Evolutionary conservation across 2,888 invertebrate genomes (phyloP).

Genomic region (Parnassius orleans): DNA sequence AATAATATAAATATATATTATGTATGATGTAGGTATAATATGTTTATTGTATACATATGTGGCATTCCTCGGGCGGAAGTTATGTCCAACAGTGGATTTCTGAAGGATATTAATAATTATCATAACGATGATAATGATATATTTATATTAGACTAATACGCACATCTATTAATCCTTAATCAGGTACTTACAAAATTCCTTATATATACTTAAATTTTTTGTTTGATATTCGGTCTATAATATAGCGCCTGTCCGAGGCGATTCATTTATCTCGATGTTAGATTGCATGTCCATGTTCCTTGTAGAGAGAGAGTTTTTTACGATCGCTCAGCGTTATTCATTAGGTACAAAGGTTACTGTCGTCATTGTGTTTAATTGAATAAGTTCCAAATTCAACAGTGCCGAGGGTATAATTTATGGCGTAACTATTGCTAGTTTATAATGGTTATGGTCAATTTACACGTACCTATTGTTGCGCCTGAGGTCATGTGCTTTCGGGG

Average conservation of each 20-base stretch:
- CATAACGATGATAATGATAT: too few species aligned
- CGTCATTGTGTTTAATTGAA: constrained; percentile 47
- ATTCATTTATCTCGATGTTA: constrained; percentile 59
- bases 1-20: too few species aligned
- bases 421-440: constrained; percentile 16
- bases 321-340: constrained; percentile 44
- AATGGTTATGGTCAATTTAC: constrained; percentile 24
- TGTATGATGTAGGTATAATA: too few species aligned
- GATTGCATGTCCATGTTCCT: constrained; percentile 43
- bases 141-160: too few species aligned
- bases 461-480: constrained; percentile 19
- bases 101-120: too few species aligned
- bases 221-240: constrained; percentile 31
- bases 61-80: too few species aligned
- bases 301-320: constrained; percentile 42
- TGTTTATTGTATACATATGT: too few species aligned
- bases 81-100: too few species aligned
- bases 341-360: constrained; percentile 40
- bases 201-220: constrained; percentile 12
- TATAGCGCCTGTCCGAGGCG: constrained; percentile 46
- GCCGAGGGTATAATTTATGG: constrained; percentile 23
- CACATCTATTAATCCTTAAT: too few species aligned
- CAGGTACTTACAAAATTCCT: too few species aligned
- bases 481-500: constrained; percentile 18
- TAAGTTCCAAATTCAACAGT: constrained; percentile 30